These are phyloP conservation scores for Hirudo medicinalis DNA, from an alignment of 1,140 invertebrate genomes.

Conservation along the genomic window DNA sequence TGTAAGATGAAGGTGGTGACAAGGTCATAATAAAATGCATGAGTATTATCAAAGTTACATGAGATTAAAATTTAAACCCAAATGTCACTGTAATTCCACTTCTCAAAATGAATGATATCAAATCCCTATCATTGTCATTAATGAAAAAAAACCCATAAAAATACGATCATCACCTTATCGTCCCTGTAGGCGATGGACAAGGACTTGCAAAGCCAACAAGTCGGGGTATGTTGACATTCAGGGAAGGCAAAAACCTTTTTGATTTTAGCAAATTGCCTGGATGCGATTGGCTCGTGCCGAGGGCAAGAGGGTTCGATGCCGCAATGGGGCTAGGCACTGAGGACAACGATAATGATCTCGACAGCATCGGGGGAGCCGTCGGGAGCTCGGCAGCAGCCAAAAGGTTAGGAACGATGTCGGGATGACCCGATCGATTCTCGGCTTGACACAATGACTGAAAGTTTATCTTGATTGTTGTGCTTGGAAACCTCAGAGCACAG, in stretches of 20 bases:
- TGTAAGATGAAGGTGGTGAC: conserved; percentile 9
- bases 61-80: too few relatives aligned
- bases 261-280: conserved; percentile 52
- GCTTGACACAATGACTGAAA: conserved; percentile 66
- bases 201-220: conserved; percentile 58
- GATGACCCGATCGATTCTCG: conserved; percentile 46
- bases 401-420: conserved; percentile 32
- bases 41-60: too few relatives aligned
- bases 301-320: conserved; percentile 29
- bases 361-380: conserved; percentile 34
- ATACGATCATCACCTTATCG: conserved; percentile 47
- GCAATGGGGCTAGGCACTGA: conserved; percentile 23
- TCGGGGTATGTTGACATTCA: conserved; percentile 65
- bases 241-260: conserved; percentile 31
- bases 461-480: conserved; percentile 83
- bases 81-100: too few relatives aligned
- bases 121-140: too few relatives aligned
- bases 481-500: conserved; percentile 85
- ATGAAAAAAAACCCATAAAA: too few relatives aligned
- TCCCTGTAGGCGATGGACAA: conserved; percentile 78
- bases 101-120: too few relatives aligned
- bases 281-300: conserved; percentile 47
- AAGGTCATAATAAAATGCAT: not conserved
- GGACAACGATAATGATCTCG: conserved; percentile 40
- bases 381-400: conserved; percentile 23